These are phyloP conservation scores for Sceloporus tristichus DNA, from an alignment of 2,113 vertebrate species.

Conservation along the genomic window DNA sequence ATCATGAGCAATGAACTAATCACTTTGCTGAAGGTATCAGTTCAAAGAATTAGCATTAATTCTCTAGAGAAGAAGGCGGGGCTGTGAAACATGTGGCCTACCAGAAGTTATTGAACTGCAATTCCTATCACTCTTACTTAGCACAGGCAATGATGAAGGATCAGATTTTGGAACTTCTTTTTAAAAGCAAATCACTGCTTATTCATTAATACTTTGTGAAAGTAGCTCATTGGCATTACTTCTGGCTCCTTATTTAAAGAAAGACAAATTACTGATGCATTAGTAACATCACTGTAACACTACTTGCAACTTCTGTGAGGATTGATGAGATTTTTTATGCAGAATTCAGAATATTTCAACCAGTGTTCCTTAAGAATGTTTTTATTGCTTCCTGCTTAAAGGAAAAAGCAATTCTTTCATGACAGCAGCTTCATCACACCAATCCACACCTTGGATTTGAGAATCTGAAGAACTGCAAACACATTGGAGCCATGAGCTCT, in stretches of 20 bases:
- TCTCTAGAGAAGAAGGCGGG: neutral
- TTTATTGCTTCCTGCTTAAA: too few species aligned
- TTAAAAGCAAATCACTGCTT: neutral
- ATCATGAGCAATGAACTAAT: neutral
- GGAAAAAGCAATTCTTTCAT: too few species aligned
- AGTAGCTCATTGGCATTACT: neutral
- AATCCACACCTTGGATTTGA: neutral
- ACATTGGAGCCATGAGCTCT: too few species aligned
- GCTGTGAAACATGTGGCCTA: neutral
- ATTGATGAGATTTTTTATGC: too few species aligned
- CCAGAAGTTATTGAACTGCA: neutral
- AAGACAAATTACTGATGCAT: too few species aligned
- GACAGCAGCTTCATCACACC: too few species aligned
- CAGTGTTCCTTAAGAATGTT: too few species aligned
- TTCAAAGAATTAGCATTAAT: neutral
- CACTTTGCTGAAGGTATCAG: neutral
- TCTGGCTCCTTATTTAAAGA: neutral
- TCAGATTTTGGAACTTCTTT: neutral
- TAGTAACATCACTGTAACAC: too few species aligned
- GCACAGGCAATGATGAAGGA: neutral
- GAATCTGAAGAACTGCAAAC: neutral
- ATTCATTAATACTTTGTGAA: neutral
- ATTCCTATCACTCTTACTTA: neutral
- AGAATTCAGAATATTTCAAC: too few species aligned
- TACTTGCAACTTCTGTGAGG: too few species aligned